These are phyloP conservation scores for Eulemur macaco DNA, from an alignment of 2,113 vertebrate species.

Conservation along the genomic window DNA sequence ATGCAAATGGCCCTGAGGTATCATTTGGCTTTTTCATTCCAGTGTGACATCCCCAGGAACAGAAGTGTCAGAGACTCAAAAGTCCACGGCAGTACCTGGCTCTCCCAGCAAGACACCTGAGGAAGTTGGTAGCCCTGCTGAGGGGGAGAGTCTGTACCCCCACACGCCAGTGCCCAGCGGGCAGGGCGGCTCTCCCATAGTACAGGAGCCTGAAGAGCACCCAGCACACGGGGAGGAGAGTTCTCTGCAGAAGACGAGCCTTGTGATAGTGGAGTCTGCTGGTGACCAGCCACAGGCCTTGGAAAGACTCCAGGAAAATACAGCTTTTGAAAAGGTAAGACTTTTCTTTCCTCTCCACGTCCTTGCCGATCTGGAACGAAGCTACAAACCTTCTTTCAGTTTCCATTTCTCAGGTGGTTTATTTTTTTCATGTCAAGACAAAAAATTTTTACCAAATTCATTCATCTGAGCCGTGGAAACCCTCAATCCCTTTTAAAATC, in stretches of 20 bases:
- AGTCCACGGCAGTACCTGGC: background rate
- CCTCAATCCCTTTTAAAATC: background rate
- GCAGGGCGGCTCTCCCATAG: constrained; percentile 82
- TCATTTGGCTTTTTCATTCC: constrained; percentile 49
- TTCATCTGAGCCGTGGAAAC: background rate
- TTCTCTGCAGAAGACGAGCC: constrained; percentile 79
- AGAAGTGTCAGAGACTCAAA: constrained; percentile 46
- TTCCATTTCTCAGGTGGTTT: background rate
- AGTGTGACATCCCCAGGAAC: constrained; percentile 76
- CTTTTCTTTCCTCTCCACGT: background rate
- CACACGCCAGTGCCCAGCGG: constrained; percentile 78
- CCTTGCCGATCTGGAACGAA: background rate
- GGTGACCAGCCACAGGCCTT: constrained; percentile 86
- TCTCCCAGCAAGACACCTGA: constrained; percentile 57
- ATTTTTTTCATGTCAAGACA: background rate
- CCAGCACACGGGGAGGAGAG: constrained; percentile 65
- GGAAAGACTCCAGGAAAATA: constrained; percentile 83
- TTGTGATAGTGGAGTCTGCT: constrained; percentile 84
- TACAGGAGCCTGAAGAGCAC: constrained; percentile 83
- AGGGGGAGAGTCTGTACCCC: constrained; percentile 71
- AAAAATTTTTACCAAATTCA: background rate
- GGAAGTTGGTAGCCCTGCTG: constrained; percentile 49
- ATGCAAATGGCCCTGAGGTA: background rate
- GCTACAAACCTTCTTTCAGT: background rate
- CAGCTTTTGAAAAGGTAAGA: constrained; percentile 91